Conservation (phyloP, 2,797 vertebrate species). For the Bryconaethiops microstoma region DNA sequence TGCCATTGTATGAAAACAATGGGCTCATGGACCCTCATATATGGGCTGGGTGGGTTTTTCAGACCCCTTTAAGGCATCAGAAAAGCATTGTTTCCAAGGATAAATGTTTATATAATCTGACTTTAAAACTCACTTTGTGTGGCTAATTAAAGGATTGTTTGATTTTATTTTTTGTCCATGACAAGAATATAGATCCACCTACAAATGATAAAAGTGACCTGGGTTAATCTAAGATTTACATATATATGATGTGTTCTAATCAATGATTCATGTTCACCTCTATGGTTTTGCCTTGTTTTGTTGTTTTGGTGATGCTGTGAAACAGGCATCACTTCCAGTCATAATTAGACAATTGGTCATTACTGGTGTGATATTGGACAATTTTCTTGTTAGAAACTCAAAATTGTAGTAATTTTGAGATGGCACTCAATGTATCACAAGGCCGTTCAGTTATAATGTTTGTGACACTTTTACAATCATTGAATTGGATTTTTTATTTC, state of each 20-base stretch:
- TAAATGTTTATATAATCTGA: constrained; percentile 22
- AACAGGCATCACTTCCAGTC: background rate
- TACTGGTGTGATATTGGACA: background rate
- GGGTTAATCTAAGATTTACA: background rate
- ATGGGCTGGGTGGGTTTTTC: constrained; percentile 6
- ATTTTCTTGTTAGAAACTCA: background rate
- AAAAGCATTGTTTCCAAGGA: constrained; percentile 14
- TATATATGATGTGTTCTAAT: no score
- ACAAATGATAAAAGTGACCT: background rate
- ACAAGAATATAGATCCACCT: background rate
- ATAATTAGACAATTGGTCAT: background rate
- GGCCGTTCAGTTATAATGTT: background rate
- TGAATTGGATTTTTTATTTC: background rate
- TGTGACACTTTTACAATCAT: background rate
- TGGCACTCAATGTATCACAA: background rate
- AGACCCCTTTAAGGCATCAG: background rate
- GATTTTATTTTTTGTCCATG: background rate
- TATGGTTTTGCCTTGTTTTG: background rate
- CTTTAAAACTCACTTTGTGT: background rate
- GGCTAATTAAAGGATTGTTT: background rate
- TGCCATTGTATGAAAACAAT: constrained; percentile 21
- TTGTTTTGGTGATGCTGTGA: background rate
- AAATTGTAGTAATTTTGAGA: background rate
- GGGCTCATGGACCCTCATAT: constrained; percentile 9
- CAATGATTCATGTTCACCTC: background rate